Base-by-base conservation (phyloP, 2,113 vertebrate species). In the Anseranas semipalmata region DNA sequence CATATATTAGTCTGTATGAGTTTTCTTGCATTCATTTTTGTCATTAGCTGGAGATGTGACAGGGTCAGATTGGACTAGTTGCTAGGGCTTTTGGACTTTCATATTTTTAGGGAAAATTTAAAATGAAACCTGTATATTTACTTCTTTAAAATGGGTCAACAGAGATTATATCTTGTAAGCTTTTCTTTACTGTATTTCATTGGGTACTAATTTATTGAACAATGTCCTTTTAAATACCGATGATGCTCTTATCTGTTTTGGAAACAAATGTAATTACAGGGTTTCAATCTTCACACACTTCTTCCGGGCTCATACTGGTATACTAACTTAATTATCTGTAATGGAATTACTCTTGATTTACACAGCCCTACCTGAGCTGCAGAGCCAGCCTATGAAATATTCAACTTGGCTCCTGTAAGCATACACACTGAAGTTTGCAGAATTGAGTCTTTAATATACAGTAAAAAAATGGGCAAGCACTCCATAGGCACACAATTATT, bases 181-280 rank as follows among this genome's bases (percentile, higher is more conserved):
- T 73, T 93, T 94, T 94, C 60, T 91, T 91, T 89, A 13, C 10
- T 20, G 12, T 33, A 59, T 91, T 95, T 87, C 37, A 67, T 95
- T 94, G 82, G 35, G 68, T 87, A 62, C 84, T 85, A 95, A 95
- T 93, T 96, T 96, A 76, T 87, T 94, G 94, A 94, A 79, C 62
- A 89, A 55, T 81, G 78, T 81, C 88, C 28, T 65, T 78, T 87
- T 93, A 95, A 97, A 85, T 95, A 89, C 85, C 12, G 0, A 59
- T 92, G 62, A 90, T 91, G 41, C 20, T 96, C 46, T 95, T 25
- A 62, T 92, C 90, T 96, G 46, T 87, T 95, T 93, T 96, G 83
- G 82, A 96, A 95, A 96, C 68, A 95, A 93, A 96, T 91, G 39
- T 45, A 97, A 96, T 98, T 96, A 96, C 71, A 88, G 90, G 82